Conservation (phyloP, 2,888 invertebrate species). For the Ceraclea dissimilis region DNA sequence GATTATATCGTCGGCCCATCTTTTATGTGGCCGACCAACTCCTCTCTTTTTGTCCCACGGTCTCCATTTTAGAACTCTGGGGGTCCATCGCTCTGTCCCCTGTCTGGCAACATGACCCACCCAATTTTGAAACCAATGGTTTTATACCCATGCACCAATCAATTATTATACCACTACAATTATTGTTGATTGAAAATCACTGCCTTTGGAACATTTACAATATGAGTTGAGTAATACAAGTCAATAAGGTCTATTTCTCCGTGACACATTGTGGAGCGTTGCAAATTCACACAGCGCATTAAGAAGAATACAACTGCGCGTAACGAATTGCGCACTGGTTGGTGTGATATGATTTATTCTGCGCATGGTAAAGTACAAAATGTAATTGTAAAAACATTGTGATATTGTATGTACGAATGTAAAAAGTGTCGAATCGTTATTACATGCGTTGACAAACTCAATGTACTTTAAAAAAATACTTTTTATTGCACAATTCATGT, state of each 20-base stretch:
- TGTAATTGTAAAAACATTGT: not conserved
- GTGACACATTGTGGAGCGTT: conserved; percentile 5
- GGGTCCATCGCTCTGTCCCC: no score
- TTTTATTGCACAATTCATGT: no score
- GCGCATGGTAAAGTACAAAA: not conserved
- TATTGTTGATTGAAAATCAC: not conserved
- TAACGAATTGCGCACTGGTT: conserved; percentile 22
- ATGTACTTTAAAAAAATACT: not conserved
- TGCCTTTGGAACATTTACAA: not conserved
- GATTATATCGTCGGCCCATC: no score
- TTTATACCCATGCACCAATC: not conserved
- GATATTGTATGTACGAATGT: not conserved
- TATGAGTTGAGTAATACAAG: not conserved
- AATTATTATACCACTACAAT: not conserved
- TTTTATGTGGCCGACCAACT: no score
- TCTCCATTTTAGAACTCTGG: no score
- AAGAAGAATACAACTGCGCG: conserved; percentile 22
- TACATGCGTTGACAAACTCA: not conserved
- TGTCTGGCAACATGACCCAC: no score
- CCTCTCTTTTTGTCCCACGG: no score
- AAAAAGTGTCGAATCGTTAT: not conserved
- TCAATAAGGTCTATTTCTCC: conserved; percentile 6
- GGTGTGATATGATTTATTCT: conserved; percentile 7
- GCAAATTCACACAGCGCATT: conserved; percentile 7
- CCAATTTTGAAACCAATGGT: not conserved